These are phyloP conservation scores for Naso thynnoides DNA, from an alignment of 2,797 vertebrate species.

Conservation along the genomic window DNA sequence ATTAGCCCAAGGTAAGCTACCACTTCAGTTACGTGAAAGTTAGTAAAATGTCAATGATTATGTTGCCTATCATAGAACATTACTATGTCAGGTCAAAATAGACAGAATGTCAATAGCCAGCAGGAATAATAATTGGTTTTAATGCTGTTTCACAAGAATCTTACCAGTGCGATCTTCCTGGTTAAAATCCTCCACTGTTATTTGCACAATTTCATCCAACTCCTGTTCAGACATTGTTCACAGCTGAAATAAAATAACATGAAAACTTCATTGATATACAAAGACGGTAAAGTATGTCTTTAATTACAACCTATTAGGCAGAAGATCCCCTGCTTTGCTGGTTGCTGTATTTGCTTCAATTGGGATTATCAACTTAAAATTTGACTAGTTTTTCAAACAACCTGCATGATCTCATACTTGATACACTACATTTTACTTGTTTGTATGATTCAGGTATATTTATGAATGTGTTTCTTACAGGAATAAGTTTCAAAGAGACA, in stretches of 20 bases:
- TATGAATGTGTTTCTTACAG: no score
- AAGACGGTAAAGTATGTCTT: background rate
- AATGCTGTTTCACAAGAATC: constrained; percentile 2
- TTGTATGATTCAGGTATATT: background rate
- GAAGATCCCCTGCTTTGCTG: background rate
- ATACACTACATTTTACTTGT: background rate
- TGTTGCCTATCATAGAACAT: background rate
- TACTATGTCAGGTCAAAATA: background rate
- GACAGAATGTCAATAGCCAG: background rate
- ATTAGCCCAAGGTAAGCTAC: background rate
- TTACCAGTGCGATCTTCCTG: constrained; percentile 90
- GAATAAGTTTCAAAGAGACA: no score
- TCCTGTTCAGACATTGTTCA: constrained; percentile 98
- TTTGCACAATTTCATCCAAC: constrained; percentile 97
- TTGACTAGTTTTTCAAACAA: background rate
- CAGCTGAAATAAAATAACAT: constrained; percentile 64
- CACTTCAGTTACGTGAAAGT: background rate
- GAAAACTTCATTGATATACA: constrained; percentile 15
- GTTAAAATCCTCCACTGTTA: constrained; percentile 94
- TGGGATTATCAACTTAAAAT: background rate
- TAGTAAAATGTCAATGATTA: background rate
- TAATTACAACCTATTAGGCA: background rate
- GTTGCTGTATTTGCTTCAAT: background rate
- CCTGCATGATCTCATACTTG: background rate
- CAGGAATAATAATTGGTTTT: background rate